Evolutionary conservation across 2,113 vertebrate species (phyloP), one percentile per base, ranked within the genome.

Genomic region (Hymenochirus boettgeri): DNA sequence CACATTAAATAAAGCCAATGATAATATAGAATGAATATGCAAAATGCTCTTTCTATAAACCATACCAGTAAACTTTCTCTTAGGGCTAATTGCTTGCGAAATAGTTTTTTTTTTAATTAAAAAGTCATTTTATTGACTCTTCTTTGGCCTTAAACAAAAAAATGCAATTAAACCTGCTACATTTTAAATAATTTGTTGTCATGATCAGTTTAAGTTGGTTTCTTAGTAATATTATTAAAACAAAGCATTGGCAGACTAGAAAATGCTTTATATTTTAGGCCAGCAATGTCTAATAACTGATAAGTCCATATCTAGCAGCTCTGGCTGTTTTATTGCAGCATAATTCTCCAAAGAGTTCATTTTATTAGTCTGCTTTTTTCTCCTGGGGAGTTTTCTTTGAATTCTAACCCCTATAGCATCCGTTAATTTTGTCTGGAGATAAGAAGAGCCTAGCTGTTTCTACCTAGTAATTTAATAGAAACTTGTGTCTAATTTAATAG

Each of bases 171-270:
- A 24, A 59, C 8, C 5, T 33, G 53, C 31, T 53, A 59, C 73
- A 82, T 83, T 79, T 74, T 75, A 84, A 79, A 79, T 78, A 83
- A 80, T 75, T 75, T 83, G 87, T 83, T 86, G 79, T 71, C 74
- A 81, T 80, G 85, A 84, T 11, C 79, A 76, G 79, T 80, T 82
- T 87, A 83, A 88, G 86, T 85, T 82, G 82, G 85, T 87, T 85
- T 85, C 78, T 80, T 77, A 75, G 83, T 84, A 83, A 86, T 83
- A 70, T 80, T 82, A 88, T 88, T 83, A 85, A 77, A 69, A 69
- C 50, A 72, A 76, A 74, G 63, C 66, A 12, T 2, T 1, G 1
- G n/a, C 65, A 57, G 72, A 66, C 57, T 53, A 65, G 70, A 58
- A 73, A 54, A 27, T 51, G 74, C 65, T 58, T 56, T 8, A 31